Percentiles rank a stretch among this genome's conserved stretches.
These are phyloP conservation scores for Protosalanx chinensis DNA, from an alignment of 2,797 vertebrate genomes.

Conservation along the genomic window DNA sequence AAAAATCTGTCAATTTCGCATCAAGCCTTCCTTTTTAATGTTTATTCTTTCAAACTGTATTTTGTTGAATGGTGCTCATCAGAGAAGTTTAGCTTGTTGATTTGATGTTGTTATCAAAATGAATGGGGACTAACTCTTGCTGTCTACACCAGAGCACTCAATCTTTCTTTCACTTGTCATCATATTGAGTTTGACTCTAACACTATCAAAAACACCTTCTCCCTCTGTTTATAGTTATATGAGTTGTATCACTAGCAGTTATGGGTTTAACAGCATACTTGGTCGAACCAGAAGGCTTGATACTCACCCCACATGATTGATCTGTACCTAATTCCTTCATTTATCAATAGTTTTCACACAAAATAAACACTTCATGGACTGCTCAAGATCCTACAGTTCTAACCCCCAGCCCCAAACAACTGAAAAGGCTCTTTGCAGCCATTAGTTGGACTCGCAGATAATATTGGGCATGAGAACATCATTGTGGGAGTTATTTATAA, in stretches of 20 bases:
- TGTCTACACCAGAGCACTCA: slow-evolving; percentile 34
- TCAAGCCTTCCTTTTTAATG: not conserved
- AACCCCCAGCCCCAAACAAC: not conserved
- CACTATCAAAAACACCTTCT: not conserved
- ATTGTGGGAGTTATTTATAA: slow-evolving; percentile 62
- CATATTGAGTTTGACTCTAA: slow-evolving; percentile 22
- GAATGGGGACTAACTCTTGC: slow-evolving; percentile 31
- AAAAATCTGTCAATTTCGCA: not conserved
- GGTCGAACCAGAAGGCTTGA: slow-evolving; percentile 63
- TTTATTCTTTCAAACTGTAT: slow-evolving; percentile 12
- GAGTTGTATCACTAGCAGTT: slow-evolving; percentile 56
- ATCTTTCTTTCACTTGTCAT: slow-evolving; percentile 42
- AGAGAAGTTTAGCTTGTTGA: slow-evolving; percentile 24
- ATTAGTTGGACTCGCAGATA: slow-evolving; percentile 10
- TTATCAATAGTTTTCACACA: slow-evolving; percentile 33
- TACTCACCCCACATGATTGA: slow-evolving; percentile 49
- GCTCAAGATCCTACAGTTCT: slow-evolving; percentile 24
- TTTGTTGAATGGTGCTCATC: not conserved
- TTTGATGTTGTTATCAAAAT: slow-evolving; percentile 38
- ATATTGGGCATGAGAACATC: slow-evolving; percentile 18
- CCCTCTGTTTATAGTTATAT: slow-evolving; percentile 32
- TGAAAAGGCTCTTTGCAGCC: slow-evolving; percentile 20
- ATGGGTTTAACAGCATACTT: slow-evolving; percentile 66
- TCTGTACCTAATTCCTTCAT: slow-evolving; percentile 47
- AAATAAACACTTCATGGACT: slow-evolving; percentile 33